Base-by-base conservation (phyloP, 2,888 invertebrate genomes). In the Monoplex corrugatus region DNA sequence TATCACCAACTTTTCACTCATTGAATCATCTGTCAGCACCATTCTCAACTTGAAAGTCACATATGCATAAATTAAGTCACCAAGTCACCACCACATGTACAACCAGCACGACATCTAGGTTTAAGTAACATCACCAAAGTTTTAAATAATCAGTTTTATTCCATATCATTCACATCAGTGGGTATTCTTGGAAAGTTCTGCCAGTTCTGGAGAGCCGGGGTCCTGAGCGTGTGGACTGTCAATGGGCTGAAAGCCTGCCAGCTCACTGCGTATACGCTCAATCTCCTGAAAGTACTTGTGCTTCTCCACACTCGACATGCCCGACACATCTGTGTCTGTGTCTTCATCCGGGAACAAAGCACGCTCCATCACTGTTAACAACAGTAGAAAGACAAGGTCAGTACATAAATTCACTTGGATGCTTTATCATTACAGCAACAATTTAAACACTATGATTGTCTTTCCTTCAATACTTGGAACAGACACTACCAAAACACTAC, bases 171-270 rank as follows among this genome's bases (percentile, higher is more conserved):
- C 10, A 50, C 23, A 13, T 72, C 45, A 87, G 68, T 45, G 88
- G 63, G 89, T 88, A 44, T 90, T 87, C 75, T 91, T 90, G 57
- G 87, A 89, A 13, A 91, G 88, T 86, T 92, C 91, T 0, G 87
- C 91, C 91, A 91, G 90, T 86, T 92, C 92, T 35, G 92, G 92
- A 3, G 91, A 91, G 40, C 87, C 90, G 32, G 89, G 89, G 23
- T 90, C 90, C n/a, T 90, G 92, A 8, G 92, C 92, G 92, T 93
- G 93, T 0, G 94, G 94, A 32, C 93, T 93, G 63, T 94, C 94
- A 40, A 96, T 96, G 40, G 95, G 95, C 88, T 94, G 94, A 90
- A 96, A 96, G 35, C 95, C 95, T 2, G 94, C 93, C 68, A 95
- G 92, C 91, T 95, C 95, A 87, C 93, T 93, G 40, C 94, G 93